These are phyloP conservation scores for Acestrorhynchus altus DNA, from an alignment of 2,797 vertebrate genomes.

Conservation along the genomic window DNA sequence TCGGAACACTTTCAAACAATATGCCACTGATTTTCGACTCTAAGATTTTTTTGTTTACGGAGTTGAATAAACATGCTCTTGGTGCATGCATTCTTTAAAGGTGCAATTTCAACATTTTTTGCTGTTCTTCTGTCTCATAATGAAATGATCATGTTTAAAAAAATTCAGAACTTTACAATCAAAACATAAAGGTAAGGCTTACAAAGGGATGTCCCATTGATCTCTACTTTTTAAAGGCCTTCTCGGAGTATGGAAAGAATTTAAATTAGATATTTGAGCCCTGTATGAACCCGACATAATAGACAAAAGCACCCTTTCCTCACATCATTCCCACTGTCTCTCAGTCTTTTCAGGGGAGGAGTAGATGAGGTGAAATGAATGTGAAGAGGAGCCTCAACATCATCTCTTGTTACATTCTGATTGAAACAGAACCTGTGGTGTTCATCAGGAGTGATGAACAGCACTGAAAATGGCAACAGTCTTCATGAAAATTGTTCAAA, in stretches of 20 bases:
- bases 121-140: constrained; percentile 25
- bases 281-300: constrained; percentile 38
- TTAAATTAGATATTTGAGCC: constrained; percentile 42
- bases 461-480: constrained; percentile 22
- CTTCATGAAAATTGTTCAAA: constrained; percentile 27
- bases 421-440: constrained; percentile 20
- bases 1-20: constrained; percentile 46
- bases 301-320: constrained; percentile 44
- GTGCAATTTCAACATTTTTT: constrained; percentile 44
- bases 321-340: constrained; percentile 19
- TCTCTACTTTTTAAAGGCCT: constrained; percentile 50
- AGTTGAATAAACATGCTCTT: constrained; percentile 38
- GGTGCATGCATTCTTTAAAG: constrained; percentile 52
- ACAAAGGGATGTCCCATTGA: constrained; percentile 31
- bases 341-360: constrained; percentile 49
- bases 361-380: constrained; percentile 27
- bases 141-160: constrained; percentile 36
- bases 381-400: constrained; percentile 18
- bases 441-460: constrained; percentile 16
- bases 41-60: constrained; percentile 18
- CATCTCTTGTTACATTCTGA: constrained; percentile 27
- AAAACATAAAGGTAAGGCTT: constrained; percentile 49
- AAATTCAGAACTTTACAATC: constrained; percentile 21
- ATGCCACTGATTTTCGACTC: constrained; percentile 46
- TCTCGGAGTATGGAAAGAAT: constrained; percentile 36